These are phyloP conservation scores for Drosophila aldrichi DNA, from an alignment of 2,888 invertebrate species.

Conservation along the genomic window DNA sequence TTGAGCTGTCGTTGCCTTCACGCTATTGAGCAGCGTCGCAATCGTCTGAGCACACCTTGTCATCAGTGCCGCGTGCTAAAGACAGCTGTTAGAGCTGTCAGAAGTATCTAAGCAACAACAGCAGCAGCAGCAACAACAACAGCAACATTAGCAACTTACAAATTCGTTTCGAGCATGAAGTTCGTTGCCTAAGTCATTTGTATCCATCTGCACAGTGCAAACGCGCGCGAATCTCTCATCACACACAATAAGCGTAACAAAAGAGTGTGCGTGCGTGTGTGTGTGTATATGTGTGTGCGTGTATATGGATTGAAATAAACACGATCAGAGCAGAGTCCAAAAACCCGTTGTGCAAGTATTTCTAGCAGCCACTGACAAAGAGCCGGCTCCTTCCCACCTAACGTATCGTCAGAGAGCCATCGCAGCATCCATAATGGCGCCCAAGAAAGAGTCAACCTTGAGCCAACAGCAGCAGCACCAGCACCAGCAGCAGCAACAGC, in stretches of 20 bases:
- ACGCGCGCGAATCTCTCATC: conserved; percentile 61
- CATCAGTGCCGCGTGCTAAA: conserved; percentile 35
- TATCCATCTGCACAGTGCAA: conserved; percentile 39
- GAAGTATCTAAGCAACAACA: conserved; percentile 13
- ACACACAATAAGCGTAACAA: conserved; percentile 43
- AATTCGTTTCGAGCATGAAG: conserved; percentile 45
- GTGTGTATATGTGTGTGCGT: background rate
- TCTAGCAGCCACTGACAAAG: conserved; percentile 48
- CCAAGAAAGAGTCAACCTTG: conserved; percentile 77
- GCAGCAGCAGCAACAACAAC: conserved; percentile 11
- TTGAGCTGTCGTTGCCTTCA: conserved; percentile 15
- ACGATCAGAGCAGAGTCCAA: conserved; percentile 44
- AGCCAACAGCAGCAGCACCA: conserved; percentile 55
- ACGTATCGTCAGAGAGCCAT: conserved; percentile 3
- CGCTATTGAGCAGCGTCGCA: conserved; percentile 11
- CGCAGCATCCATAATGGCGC: conserved; percentile 63
- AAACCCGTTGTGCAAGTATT: conserved; percentile 76
- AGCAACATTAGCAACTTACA: conserved; percentile 13
- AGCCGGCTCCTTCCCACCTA: conserved; percentile 41
- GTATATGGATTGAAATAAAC: conserved; percentile 61
- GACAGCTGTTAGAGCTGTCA: conserved; percentile 59
- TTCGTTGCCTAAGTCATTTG: conserved; percentile 71
- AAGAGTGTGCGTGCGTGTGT: conserved; percentile 47
- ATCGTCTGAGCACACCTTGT: conserved; percentile 24
- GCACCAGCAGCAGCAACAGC: conserved; percentile 52